These are phyloP conservation scores for Hycleus phaleratus DNA, from an alignment of 1,140 invertebrate species.

Conservation along the genomic window DNA sequence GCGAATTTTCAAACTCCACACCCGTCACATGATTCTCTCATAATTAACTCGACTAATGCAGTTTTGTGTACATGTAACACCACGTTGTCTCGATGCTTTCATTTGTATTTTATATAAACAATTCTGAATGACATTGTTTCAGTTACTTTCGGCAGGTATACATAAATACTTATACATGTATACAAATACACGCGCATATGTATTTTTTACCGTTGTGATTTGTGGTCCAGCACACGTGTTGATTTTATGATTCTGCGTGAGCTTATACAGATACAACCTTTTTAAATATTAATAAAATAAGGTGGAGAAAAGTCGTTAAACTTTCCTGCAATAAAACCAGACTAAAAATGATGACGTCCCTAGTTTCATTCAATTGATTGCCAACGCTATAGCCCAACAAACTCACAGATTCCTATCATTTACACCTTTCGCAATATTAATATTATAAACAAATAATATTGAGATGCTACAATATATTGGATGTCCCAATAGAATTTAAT, in stretches of 20 bases:
- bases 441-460: no score
- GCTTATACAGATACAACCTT: conserved; percentile 5
- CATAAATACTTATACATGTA: no score
- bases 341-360: no score
- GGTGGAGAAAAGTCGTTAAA: background rate
- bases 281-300: conserved; percentile 5
- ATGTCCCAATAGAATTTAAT: no score
- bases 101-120: conserved; percentile 12
- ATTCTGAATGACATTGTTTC: conserved; percentile 13
- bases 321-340: no score
- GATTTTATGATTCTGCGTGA: conserved; percentile 6
- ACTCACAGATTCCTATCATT: no score
- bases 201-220: background rate
- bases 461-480: no score
- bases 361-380: no score
- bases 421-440: no score
- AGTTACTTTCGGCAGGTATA: background rate
- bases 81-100: conserved; percentile 7
- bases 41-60: conserved; percentile 15
- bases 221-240: conserved; percentile 4
- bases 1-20: conserved; percentile 22
- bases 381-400: no score
- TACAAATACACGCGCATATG: no score
- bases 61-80: conserved; percentile 13
- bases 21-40: conserved; percentile 13